Base-by-base conservation (phyloP, 1,140 invertebrate genomes). In the Diorhabda sublineata region DNA sequence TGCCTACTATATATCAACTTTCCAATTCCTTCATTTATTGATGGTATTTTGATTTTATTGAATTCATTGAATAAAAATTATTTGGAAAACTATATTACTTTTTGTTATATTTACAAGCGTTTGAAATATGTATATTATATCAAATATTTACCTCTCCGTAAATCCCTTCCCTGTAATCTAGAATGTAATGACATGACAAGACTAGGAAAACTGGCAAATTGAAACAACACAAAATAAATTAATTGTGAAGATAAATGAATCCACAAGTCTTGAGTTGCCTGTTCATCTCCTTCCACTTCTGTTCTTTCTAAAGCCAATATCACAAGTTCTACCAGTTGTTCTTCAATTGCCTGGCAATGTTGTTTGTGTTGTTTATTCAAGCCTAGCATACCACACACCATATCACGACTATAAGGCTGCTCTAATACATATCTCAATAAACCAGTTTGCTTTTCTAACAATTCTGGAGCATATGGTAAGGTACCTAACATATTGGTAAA, bases 211-310 rank as follows among this genome's bases (percentile, higher is more conserved):
- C 89, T 92, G 0, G 95, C 93, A 81, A 96, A 96, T 80, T 97
- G 94, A 77, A 96, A 97, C 0, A 98, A 84, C 43, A 98, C 94
- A 83, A 98, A 96, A 83, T 97, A 98, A 68, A 98, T 98, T 0
- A 98, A 84, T 81, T 98, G 95, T 9, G 94, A 96, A 2, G 96
- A 97, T 0, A 98, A 83, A 82, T 98, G 95, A 60, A 97, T 84
- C 95, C 95, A 98, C 9, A 95, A 85, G 84, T 92, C 93, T 78
- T 93, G 90, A 76, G 88, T 92, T 44, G 87, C 86, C 43, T 87
- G 85, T 75, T 89, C 88, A 70, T 90, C 88, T 68, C 89, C 88
- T 78, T 90, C 89, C 6, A 83, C 81, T 82, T 98, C 96, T 43
- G 92, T 94, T 77, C 89, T 88, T 80, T 98, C 94, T 92, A 98